phyloP scores from a whole-genome alignment of 2,113 vertebrate genomes.

The Saguinus midas region DNA sequence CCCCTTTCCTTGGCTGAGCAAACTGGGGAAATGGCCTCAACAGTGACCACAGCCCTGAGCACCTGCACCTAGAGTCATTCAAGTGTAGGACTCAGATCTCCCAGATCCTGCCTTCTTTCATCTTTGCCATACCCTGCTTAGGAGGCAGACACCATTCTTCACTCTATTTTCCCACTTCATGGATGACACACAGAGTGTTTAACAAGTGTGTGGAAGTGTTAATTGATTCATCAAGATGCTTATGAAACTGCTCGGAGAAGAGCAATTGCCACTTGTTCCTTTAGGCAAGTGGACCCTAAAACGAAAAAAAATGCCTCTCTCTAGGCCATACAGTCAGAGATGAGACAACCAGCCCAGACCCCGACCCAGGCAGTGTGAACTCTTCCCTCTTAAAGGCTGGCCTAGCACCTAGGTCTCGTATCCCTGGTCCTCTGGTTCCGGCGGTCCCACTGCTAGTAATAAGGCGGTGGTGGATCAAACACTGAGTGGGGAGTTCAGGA shows the following conservation, averaged over 20 bases:
- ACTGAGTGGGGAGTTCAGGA: neutral
- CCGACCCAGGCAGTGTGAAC: neutral
- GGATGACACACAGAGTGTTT: neutral
- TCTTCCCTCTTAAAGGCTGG: neutral
- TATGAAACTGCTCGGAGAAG: neutral
- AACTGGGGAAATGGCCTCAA: neutral
- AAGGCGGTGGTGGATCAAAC: neutral
- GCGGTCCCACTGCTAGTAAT: neutral
- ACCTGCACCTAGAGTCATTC: neutral
- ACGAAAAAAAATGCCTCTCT: neutral
- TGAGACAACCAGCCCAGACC: neutral
- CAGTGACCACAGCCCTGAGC: neutral
- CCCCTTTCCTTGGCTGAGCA: neutral
- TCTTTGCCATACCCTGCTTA: neutral
- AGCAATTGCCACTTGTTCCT: neutral
- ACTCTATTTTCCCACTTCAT: neutral
- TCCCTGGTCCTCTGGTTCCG: neutral
- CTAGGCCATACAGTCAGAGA: neutral
- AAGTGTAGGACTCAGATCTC: neutral
- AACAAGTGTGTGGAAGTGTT: neutral
- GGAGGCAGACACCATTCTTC: neutral
- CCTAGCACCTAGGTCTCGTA: neutral
- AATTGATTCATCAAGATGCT: neutral
- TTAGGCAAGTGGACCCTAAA: neutral
- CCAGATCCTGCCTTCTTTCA: neutral